phyloP scores from a whole-genome alignment of 2,888 invertebrate genomes.

The Catocala fraxini region DNA sequence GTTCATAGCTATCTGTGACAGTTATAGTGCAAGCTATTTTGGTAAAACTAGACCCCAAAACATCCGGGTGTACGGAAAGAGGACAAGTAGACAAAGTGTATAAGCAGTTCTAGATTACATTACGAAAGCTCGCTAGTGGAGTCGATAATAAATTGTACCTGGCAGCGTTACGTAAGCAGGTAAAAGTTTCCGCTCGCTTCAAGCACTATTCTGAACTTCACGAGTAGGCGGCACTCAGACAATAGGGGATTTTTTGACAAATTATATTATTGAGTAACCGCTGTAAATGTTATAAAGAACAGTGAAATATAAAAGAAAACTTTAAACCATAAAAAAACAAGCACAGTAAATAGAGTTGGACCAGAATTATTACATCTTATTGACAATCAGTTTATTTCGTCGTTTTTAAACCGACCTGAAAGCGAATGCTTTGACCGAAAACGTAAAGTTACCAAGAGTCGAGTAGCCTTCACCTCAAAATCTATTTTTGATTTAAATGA shows the following conservation, averaged over 20 bases:
- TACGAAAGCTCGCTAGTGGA: slow-evolving; percentile 82
- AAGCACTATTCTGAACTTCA: slow-evolving; percentile 79
- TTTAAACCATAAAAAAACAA: neutral
- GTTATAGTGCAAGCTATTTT: slow-evolving; percentile 17
- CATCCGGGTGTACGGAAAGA: slow-evolving; percentile 64
- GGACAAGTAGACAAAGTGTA: slow-evolving; percentile 64
- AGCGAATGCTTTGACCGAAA: slow-evolving; percentile 31
- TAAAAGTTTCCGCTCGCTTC: slow-evolving; percentile 83
- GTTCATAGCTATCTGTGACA: neutral
- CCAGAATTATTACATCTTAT: slow-evolving; percentile 1
- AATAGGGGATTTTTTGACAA: slow-evolving; percentile 29
- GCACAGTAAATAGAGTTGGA: neutral
- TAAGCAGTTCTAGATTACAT: slow-evolving; percentile 73
- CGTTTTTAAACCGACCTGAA: slow-evolving; percentile 1
- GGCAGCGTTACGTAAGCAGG: slow-evolving; percentile 80
- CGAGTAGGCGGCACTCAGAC: slow-evolving; percentile 52
- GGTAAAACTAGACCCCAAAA: slow-evolving; percentile 40
- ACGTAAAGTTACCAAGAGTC: slow-evolving; percentile 37
- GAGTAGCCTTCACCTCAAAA: slow-evolving; percentile 74
- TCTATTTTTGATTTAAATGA: slow-evolving; percentile 72
- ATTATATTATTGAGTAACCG: slow-evolving; percentile 6
- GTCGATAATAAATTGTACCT: slow-evolving; percentile 84
- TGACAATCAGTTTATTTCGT: slow-evolving; percentile 7
- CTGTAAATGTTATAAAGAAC: neutral
- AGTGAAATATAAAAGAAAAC: neutral